Evolutionary conservation across 2,113 vertebrate species (phyloP).

Genomic region (Percina caprodes): DNA sequence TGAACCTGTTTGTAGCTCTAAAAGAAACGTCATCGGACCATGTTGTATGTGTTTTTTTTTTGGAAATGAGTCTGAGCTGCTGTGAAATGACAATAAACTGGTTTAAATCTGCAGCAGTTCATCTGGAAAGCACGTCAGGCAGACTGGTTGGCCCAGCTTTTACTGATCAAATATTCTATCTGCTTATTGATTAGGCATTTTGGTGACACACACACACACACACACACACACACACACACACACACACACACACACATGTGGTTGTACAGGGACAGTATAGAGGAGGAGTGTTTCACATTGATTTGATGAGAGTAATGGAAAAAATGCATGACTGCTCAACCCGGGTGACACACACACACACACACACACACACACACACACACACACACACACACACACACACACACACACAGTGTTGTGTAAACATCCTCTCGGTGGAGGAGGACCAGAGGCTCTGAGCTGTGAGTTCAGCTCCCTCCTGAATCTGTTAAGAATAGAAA

Average conservation of each 20-base stretch:
- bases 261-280: constrained; percentile 44
- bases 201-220: constrained; percentile 22
- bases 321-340: constrained; percentile 80
- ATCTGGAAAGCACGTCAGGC: constrained; percentile 30
- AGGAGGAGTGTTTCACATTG: constrained; percentile 74
- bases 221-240: constrained; percentile 28
- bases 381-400: constrained; percentile 26
- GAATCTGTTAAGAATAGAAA: constrained; percentile 48
- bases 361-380: constrained; percentile 39
- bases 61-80: not conserved
- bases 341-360: constrained; percentile 59
- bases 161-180: constrained; percentile 55
- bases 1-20: not conserved
- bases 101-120: constrained; percentile 33
- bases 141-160: constrained; percentile 52
- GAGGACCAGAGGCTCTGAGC: constrained; percentile 63
- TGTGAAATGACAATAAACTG: constrained; percentile 27
- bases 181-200: constrained; percentile 52
- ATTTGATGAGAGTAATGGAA: constrained; percentile 86
- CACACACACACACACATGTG: constrained; percentile 15
- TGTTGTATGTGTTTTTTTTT: not conserved
- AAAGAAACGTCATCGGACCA: not conserved
- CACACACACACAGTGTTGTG: constrained; percentile 32
- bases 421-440: constrained; percentile 76
- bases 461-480: constrained; percentile 54